These are phyloP conservation scores for Spermophilus dauricus DNA, from an alignment of 2,113 vertebrate species.

Conservation along the genomic window DNA sequence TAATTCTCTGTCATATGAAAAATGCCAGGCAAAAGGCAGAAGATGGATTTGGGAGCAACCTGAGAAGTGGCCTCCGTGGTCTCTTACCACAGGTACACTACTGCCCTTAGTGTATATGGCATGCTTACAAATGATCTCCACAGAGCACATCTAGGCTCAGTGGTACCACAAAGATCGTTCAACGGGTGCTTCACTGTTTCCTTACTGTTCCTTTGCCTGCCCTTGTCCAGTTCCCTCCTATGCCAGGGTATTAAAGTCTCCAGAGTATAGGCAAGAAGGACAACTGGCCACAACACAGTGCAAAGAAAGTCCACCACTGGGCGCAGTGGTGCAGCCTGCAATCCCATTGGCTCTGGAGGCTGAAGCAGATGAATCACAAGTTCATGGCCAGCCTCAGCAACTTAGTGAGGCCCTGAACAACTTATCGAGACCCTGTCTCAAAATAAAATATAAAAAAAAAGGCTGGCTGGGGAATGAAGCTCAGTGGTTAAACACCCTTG, in stretches of 20 bases:
- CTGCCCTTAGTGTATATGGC: not conserved
- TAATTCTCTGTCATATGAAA: not conserved
- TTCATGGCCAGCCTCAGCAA: too few relatives aligned
- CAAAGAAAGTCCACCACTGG: not conserved
- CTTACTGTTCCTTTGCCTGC: not conserved
- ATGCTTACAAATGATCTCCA: not conserved
- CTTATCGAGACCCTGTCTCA: too few relatives aligned
- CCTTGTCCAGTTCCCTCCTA: not conserved
- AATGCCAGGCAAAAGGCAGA: not conserved
- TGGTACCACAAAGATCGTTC: not conserved
- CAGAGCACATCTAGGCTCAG: not conserved
- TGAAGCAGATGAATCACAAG: too few relatives aligned
- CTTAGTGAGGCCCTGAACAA: too few relatives aligned
- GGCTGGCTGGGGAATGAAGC: too few relatives aligned
- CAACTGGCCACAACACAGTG: not conserved
- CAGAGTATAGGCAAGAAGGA: not conserved
- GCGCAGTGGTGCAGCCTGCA: too few relatives aligned
- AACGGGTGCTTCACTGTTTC: not conserved
- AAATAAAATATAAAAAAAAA: too few relatives aligned
- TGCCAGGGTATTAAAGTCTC: not conserved
- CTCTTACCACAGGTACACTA: not conserved
- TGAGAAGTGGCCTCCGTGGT: too few relatives aligned
- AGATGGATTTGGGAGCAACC: not conserved
- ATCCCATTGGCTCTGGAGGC: too few relatives aligned
- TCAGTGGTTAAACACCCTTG: too few relatives aligned